Evolutionary conservation across 2,797 vertebrate genomes (phyloP).

Genomic region (Betta splendens): DNA sequence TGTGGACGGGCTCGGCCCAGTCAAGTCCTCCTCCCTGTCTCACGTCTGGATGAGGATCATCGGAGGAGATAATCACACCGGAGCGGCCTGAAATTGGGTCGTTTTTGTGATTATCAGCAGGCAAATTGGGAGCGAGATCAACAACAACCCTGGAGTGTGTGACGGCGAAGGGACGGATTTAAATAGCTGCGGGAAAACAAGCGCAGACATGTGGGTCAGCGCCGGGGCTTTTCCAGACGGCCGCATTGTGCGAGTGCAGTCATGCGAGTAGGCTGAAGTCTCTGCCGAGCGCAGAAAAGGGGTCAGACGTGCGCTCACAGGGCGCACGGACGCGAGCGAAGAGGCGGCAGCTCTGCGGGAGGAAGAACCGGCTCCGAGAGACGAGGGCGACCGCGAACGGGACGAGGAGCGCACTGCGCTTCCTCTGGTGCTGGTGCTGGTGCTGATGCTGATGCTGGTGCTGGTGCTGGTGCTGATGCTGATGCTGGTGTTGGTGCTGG

Average conservation of each 20-base stretch:
- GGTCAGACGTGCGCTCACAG: slow-evolving; percentile 50
- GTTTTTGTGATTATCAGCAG: slow-evolving; percentile 25
- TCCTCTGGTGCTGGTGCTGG: too few species aligned
- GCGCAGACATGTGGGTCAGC: slow-evolving; percentile 61
- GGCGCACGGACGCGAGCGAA: too few species aligned
- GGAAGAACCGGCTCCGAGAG: too few species aligned
- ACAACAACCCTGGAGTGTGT: slow-evolving; percentile 20
- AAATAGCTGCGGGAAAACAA: slow-evolving; percentile 44
- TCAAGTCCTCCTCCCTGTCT: too few species aligned
- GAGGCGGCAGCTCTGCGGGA: too few species aligned
- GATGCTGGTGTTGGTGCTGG: too few species aligned
- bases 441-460: too few species aligned
- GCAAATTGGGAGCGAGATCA: slow-evolving; percentile 26
- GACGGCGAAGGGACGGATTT: not conserved
- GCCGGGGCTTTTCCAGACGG: slow-evolving; percentile 25
- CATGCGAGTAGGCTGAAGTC: slow-evolving; percentile 58
- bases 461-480: too few species aligned
- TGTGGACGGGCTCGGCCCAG: too few species aligned
- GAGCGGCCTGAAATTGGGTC: slow-evolving; percentile 12
- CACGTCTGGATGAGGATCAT: slow-evolving; percentile 29
- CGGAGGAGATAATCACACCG: slow-evolving; percentile 44
- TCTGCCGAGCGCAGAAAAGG: slow-evolving; percentile 31
- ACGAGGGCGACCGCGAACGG: too few species aligned
- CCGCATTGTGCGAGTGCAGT: slow-evolving; percentile 57
- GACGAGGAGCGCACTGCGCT: too few species aligned